phyloP scores from a whole-genome alignment of 1,140 invertebrate species.

The Anastrepha obliqua region DNA sequence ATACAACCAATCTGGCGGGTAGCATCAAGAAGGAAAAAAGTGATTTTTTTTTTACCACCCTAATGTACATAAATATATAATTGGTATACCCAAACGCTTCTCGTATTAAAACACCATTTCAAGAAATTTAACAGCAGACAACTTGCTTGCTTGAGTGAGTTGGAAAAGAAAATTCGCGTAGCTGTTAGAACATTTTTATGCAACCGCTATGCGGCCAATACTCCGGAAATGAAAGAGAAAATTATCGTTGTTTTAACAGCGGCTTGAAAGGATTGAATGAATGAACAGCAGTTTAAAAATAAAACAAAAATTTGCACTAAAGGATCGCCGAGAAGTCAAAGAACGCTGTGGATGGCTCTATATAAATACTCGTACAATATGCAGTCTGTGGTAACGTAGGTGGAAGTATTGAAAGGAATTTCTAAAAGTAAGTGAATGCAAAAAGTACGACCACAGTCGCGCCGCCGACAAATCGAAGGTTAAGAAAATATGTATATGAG shows the following conservation, averaged over 20 bases:
- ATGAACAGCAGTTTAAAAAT: constrained; percentile 6
- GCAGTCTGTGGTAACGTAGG: neutral
- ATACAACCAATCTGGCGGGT: too few species aligned
- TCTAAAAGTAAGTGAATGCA: neutral
- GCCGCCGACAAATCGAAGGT: constrained; percentile 35
- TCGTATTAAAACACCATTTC: neutral
- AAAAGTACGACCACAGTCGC: constrained; percentile 8
- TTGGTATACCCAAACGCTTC: too few species aligned
- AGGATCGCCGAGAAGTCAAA: constrained; percentile 39
- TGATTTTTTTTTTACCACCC: too few species aligned
- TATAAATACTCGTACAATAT: too few species aligned
- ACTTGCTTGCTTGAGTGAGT: constrained; percentile 48
- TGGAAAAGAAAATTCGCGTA: constrained; percentile 47
- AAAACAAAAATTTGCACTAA: constrained; percentile 34
- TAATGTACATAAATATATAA: too few species aligned
- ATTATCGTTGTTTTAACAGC: constrained; percentile 51
- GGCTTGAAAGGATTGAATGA: constrained; percentile 41
- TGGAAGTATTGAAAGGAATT: constrained; percentile 43
- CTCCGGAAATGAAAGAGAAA: constrained; percentile 55
- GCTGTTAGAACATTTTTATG: constrained; percentile 43
- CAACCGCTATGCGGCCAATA: constrained; percentile 55
- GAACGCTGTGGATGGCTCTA: neutral
- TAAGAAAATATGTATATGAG: neutral
- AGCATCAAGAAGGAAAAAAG: too few species aligned
- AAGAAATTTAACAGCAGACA: constrained; percentile 28